Conservation (phyloP, 1,140 invertebrate species). For the Aricia agestis region DNA sequence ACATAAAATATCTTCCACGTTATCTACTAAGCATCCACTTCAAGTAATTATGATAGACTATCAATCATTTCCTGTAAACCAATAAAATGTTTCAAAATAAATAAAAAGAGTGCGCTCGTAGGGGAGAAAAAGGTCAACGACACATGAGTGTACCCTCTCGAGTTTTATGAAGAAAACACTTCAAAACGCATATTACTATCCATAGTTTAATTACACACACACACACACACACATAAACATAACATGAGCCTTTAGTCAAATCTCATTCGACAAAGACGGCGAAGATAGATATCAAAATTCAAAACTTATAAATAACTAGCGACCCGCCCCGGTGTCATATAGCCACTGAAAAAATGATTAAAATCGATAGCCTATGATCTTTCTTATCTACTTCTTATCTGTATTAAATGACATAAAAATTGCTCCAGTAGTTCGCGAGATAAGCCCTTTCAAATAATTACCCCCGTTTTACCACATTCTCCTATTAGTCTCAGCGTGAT, state of each 20-base stretch:
- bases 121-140: slow-evolving; percentile 57
- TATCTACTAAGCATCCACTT: background rate
- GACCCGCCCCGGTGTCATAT: too few species aligned
- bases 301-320: too few species aligned
- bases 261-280: too few species aligned
- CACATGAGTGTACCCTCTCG: slow-evolving; percentile 63
- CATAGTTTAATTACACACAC: slow-evolving; percentile 71
- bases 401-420: too few species aligned
- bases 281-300: too few species aligned
- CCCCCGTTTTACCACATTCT: too few species aligned
- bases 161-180: slow-evolving; percentile 74
- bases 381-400: too few species aligned
- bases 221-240: slow-evolving; percentile 31
- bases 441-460: too few species aligned
- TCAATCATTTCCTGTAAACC: background rate
- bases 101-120: slow-evolving; percentile 45
- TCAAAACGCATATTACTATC: slow-evolving; percentile 71
- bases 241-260: slow-evolving; percentile 1
- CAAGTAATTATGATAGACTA: background rate
- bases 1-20: background rate
- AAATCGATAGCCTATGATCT: too few species aligned
- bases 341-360: too few species aligned
- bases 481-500: too few species aligned
- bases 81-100: slow-evolving; percentile 37
- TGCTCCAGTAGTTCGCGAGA: too few species aligned